Base-by-base conservation (phyloP, 2,888 invertebrate species). In the Apomyelois bistriatella region DNA sequence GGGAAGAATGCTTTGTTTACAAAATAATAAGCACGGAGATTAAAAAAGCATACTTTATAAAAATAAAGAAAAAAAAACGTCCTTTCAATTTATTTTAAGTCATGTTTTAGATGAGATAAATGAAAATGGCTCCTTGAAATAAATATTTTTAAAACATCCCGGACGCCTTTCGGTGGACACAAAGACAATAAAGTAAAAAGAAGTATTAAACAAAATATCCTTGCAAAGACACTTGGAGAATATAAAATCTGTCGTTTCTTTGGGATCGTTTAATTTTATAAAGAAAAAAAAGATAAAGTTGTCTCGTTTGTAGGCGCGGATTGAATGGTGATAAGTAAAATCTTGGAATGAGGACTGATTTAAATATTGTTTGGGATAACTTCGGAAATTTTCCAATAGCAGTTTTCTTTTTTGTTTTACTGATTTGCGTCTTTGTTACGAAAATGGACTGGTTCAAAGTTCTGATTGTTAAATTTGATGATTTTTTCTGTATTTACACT, bases 241-340 rank as follows among this genome's bases (percentile, higher is more conserved):
- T 79, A 76, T 70, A 64, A 73, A 77, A 70, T 74, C 63, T 62
- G 60, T 65, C 65, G 65, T 72, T 77, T 72, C 71, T 70, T 69
- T 61, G 62, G 69, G 16, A 46, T 68, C 70, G 62, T 76, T 79
- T 80, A 74, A 79, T 77, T 80, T 79, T 68, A 68, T 67, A 63
- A 61, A 61, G 63, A 58, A 61, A 48, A 60, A 55, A 54, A 40
- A 66, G 62, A 70, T 65, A 74, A 76, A 75, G 65, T 73, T 75
- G 64, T 67, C 60, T 62, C 65, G 64, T 65, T 66, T 65, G 58
- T 58, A 51, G 59, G 58, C 70, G 72, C 68, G 72, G 60, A 69
- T 73, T 70, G 72, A 75, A 75, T 77, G 54, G 60, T 57, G 64
- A 75, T 69, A 67, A 70, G 62, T 58, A 59, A 62, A 68, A 62